A percentile compares a stretch with the other conserved stretches of the same genome.
phyloP scores from a whole-genome alignment of 2,113 vertebrate genomes.

The Ptyas mucosa region DNA sequence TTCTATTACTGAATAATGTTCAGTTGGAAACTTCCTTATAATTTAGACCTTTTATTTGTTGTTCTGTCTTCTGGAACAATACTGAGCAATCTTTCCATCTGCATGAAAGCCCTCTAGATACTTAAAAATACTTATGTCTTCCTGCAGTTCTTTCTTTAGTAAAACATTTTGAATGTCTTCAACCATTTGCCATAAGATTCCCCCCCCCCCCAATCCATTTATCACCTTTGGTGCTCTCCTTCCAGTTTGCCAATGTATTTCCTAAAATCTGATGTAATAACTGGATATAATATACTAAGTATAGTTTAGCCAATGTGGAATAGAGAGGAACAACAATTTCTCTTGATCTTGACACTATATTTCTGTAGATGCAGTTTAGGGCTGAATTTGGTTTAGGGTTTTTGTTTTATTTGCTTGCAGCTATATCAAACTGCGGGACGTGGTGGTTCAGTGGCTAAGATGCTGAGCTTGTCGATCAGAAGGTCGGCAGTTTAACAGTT shows the following conservation, averaged over 20 bases:
- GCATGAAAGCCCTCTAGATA: background rate
- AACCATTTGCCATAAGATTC: background rate
- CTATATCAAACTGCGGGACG: background rate
- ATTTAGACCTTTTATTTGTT: background rate
- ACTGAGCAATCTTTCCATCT: background rate
- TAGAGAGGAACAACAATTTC: background rate
- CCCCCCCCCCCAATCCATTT: background rate
- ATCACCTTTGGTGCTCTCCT: background rate
- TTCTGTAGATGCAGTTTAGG: background rate
- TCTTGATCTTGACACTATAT: background rate
- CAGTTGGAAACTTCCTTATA: background rate
- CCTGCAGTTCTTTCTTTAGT: background rate
- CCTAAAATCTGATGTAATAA: background rate
- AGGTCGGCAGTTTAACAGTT: too few species aligned
- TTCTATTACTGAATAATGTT: background rate
- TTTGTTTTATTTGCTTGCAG: background rate
- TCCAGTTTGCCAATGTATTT: background rate
- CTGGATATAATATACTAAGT: background rate
- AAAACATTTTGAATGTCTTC: background rate
- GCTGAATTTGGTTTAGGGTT: background rate
- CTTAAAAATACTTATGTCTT: background rate
- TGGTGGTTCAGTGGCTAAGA: too few species aligned
- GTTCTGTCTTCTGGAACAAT: background rate
- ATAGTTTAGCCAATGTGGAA: background rate
- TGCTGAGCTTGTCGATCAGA: too few species aligned